Evolutionary conservation across 2,113 vertebrate genomes (phyloP), one percentile per base, ranked within the genome.

Genomic region (Stictonetta naevosa): DNA sequence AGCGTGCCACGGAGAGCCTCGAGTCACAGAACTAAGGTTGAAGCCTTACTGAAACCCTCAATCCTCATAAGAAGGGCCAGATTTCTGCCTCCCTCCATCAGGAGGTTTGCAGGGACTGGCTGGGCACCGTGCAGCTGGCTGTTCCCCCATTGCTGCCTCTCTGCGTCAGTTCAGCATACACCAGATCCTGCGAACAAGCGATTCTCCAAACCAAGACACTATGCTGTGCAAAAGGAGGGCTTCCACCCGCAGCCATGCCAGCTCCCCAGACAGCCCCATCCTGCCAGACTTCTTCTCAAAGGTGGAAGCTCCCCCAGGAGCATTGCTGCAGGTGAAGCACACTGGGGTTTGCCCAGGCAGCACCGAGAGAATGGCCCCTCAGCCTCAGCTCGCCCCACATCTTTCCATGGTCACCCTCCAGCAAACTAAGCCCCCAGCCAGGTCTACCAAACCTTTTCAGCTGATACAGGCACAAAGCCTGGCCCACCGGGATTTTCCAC

Each of bases 21-120:
- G 7, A 88, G 78, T 25, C 77, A 81, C 77, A 92, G 88, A 93
- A 69, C 74, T 80, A 68, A 75, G 86, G 88, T 9, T 88, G 91
- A 75, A 76, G 72, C 91, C 67, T 90, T 87, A 58, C 55, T 64
- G 71, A 87, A 94, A 74, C 64, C 36, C 63, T 91, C 72, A 68
- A 68, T 58, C 42, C 80, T 86, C 48, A 33, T n/a, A n/a, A 84
- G 59, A 79, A 93, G 86, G 85, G 64, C 36, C 76, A 86, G 74
- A 91, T 69, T 72, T 69, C 86, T 88, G 75, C 59, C 77, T 83
- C 69, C 28, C 40, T 44, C 73, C 13, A 1, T 4, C 25, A 8
- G 76, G 81, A 92, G 73, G 73, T 19, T 19, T 6, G 26, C 95
- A 94, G 85, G 81, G 89, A 85, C 89, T 10, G 4, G 40, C 31